Base-by-base conservation (phyloP, 2,797 vertebrate genomes). In the Naso thynnoides region DNA sequence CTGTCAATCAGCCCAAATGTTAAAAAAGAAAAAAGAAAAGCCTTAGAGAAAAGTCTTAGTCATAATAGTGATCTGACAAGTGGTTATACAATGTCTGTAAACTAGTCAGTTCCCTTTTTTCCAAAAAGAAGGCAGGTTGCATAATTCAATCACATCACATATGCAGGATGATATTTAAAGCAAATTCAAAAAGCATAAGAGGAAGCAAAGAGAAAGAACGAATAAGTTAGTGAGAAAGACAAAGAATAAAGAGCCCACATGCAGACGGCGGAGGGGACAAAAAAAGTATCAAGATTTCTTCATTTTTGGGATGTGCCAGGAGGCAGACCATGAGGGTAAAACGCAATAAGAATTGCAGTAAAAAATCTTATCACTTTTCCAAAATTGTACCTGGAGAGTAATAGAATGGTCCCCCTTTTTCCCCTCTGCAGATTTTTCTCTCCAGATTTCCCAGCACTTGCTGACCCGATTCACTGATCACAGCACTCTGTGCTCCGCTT, bases 381-480 rank as follows among this genome's bases (percentile, higher is more conserved):
- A 42, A 44, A 82, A 77, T 44, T 68, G 44, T 53, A 78, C 53
- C 55, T 74, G 71, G 58, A 65, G 60, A 59, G 53, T 48, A 76
- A 64, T 60, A 33, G 41, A 64, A 48, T 44, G 39, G 18, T 59
- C 33, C 16, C 33, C 29, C 14, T 27, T 15, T 70, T 71, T 50
- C 23, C 19, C 58, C 33, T 31, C 44, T 14, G 15, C 49, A 53
- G 49, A 79, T 26, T 59, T 82, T 76, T 27, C 66, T 81, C 62
- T 59, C 58, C 44, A 26, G 85, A 88, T 91, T 85, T 75, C 48
- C 42, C 55, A 56, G 86, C 78, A 81, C 84, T 75, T 42, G 70
- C 76, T 86, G 88, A 88, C 89, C 90, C 71, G 86, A 83, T 86
- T 92, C 59, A 73, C 65, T 73, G 76, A 86, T 86, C 76, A 50